A percentile compares a stretch with the other conserved stretches of the same genome.
phyloP scores from a whole-genome alignment of 2,888 invertebrate species.

The Acleris laterana region DNA sequence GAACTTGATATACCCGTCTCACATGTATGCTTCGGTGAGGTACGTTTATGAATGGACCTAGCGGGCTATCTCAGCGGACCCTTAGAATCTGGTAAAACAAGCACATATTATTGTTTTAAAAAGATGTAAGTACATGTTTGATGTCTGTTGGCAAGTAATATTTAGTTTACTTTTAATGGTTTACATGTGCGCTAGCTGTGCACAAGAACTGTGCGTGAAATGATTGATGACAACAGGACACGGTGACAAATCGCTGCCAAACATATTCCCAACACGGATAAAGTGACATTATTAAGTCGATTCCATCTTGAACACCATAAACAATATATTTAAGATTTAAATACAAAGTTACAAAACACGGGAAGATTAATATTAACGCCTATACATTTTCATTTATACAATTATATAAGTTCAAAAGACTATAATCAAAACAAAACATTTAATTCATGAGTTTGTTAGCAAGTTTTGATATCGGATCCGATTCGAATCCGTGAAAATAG shows the following conservation, averaged over 20 bases:
- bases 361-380: too few relatives aligned
- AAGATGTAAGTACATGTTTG: slow-evolving; percentile 6
- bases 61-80: slow-evolving; percentile 9
- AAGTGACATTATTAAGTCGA: slow-evolving; percentile 47
- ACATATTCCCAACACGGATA: slow-evolving; percentile 44
- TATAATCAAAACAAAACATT: too few relatives aligned
- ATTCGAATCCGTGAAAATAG: too few relatives aligned
- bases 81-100: slow-evolving; percentile 4
- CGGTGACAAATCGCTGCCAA: slow-evolving; percentile 51
- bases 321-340: too few relatives aligned
- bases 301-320: slow-evolving; percentile 48
- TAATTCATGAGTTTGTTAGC: too few relatives aligned
- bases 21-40: slow-evolving; percentile 26
- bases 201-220: slow-evolving; percentile 59
- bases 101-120: slow-evolving; percentile 11
- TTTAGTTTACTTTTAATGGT: slow-evolving; percentile 27
- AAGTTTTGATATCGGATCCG: too few relatives aligned
- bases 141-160: slow-evolving; percentile 3
- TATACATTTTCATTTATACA: too few relatives aligned
- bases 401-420: too few relatives aligned
- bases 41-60: slow-evolving; percentile 22
- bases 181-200: slow-evolving; percentile 59
- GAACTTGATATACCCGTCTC: not conserved
- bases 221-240: slow-evolving; percentile 51
- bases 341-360: too few relatives aligned